Conservation (phyloP, 2,113 vertebrate genomes). For the Labeo catla region DNA sequence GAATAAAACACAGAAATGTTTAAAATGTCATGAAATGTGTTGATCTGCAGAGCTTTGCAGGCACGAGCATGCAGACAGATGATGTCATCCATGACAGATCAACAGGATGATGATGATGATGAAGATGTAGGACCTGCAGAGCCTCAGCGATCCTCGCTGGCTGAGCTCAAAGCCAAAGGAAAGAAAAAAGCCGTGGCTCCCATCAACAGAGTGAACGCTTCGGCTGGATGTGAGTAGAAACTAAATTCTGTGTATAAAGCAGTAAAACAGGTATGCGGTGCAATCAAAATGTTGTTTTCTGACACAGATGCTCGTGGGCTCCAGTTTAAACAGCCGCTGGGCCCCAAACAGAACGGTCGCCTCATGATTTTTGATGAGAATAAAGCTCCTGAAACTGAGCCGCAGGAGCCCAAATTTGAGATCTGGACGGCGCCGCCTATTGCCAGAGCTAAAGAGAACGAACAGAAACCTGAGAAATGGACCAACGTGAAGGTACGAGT, state of each 20-base stretch:
- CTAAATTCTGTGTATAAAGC: not conserved
- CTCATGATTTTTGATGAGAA: constrained; percentile 91
- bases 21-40: not conserved
- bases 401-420: constrained; percentile 70
- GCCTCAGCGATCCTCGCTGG: constrained; percentile 82
- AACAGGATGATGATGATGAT: constrained; percentile 65
- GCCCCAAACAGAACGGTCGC: constrained; percentile 65
- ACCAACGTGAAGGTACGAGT: constrained; percentile 70
- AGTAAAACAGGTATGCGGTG: not conserved
- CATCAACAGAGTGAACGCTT: constrained; percentile 78
- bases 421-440: constrained; percentile 83
- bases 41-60: constrained; percentile 86
- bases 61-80: constrained; percentile 88
- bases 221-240: constrained; percentile 77
- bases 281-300: not conserved
- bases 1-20: no score
- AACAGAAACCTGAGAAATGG: constrained; percentile 84
- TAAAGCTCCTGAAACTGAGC: constrained; percentile 61
- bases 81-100: constrained; percentile 76
- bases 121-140: constrained; percentile 65
- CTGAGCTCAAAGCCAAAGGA: constrained; percentile 87
- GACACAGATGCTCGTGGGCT: constrained; percentile 75
- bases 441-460: constrained; percentile 88
- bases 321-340: constrained; percentile 65
- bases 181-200: constrained; percentile 86